Conservation (phyloP, 2,113 vertebrate genomes). For the Acanthisitta chloris region DNA sequence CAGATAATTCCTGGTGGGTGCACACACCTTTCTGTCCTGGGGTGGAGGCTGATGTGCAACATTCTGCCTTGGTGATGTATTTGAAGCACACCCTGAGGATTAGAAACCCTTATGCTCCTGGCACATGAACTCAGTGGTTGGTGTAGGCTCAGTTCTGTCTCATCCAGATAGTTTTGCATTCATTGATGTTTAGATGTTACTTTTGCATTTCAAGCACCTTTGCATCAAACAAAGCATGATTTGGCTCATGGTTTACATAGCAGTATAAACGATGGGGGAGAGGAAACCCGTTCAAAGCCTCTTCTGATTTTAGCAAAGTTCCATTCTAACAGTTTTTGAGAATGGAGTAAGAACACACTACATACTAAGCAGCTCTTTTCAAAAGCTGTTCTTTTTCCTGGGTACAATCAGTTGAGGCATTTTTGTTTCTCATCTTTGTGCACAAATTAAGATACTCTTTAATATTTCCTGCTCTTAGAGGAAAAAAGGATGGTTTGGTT, state of each 20-base stretch:
- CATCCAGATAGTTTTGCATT: background rate
- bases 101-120: background rate
- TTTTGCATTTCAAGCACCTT: background rate
- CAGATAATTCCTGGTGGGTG: background rate
- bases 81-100: background rate
- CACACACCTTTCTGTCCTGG: background rate
- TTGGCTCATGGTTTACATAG: background rate
- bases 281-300: background rate
- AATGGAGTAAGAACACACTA: background rate
- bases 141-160: background rate
- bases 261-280: background rate
- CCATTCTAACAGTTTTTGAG: background rate
- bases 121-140: background rate
- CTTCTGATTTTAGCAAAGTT: background rate
- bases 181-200: background rate
- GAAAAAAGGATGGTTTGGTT: background rate
- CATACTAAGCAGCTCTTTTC: background rate
- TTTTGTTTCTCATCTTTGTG: background rate
- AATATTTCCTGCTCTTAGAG: background rate
- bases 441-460: background rate
- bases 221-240: background rate
- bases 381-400: background rate
- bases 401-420: background rate
- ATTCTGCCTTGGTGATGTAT: conserved; percentile 29
- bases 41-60: background rate